Conservation (phyloP, 1,140 invertebrate species). For the Zaprionus davidi region DNA sequence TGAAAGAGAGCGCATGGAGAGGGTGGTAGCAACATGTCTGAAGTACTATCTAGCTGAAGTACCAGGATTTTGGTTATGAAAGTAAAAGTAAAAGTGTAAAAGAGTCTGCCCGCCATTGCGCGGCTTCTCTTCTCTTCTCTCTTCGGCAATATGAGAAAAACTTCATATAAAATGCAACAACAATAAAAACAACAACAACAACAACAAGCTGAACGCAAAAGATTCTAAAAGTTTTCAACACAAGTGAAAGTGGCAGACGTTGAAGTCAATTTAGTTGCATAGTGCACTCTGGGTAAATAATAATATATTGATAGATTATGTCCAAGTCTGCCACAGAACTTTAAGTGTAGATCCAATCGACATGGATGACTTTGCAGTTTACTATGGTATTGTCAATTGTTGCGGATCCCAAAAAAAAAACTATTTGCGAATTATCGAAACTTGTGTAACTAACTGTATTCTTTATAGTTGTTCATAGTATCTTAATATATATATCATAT, state of each 20-base stretch:
- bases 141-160: slow-evolving; percentile 42
- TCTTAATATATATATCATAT: too few species aligned
- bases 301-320: slow-evolving; percentile 32
- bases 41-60: slow-evolving; percentile 35
- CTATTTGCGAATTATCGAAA: too few species aligned
- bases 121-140: neutral
- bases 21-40: slow-evolving; percentile 42
- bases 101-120: neutral
- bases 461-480: too few species aligned
- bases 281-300: slow-evolving; percentile 14
- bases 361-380: slow-evolving; percentile 4
- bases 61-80: slow-evolving; percentile 69
- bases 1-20: neutral
- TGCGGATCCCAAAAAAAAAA: too few species aligned
- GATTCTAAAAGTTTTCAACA: slow-evolving; percentile 69
- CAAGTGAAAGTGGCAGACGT: slow-evolving; percentile 60
- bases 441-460: too few species aligned
- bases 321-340: slow-evolving; percentile 4
- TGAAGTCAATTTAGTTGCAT: slow-evolving; percentile 40
- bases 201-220: slow-evolving; percentile 31
- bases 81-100: slow-evolving; percentile 75
- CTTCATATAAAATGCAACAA: slow-evolving; percentile 52
- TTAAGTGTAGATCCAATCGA: neutral
- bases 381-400: too few species aligned
- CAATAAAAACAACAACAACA: slow-evolving; percentile 32